Evolutionary conservation across 1,140 invertebrate species (phyloP).

Genomic region (Daktulosphaira vitifoliae): DNA sequence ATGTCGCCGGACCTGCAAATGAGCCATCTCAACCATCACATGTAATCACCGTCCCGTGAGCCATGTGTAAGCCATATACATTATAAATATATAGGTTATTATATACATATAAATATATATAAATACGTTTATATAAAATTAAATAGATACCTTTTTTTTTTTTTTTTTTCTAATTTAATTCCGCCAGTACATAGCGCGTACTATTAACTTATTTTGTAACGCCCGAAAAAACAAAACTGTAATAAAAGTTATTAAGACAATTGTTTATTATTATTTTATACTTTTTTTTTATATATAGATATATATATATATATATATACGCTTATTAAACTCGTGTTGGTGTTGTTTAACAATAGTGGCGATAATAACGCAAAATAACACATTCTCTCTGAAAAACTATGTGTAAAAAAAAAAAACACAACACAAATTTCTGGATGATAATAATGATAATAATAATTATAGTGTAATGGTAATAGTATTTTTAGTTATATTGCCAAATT

Average conservation of each 20-base stretch:
- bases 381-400: too few relatives aligned
- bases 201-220: background rate
- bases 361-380: too few relatives aligned
- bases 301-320: too few relatives aligned
- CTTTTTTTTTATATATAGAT: too few relatives aligned
- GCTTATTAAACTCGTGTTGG: too few relatives aligned
- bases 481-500: too few relatives aligned
- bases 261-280: too few relatives aligned
- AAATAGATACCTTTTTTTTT: background rate
- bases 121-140: background rate
- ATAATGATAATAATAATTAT: too few relatives aligned
- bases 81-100: background rate
- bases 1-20: constrained; percentile 22
- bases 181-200: background rate
- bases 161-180: background rate
- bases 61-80: constrained; percentile 21
- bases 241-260: background rate
- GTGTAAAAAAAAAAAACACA: too few relatives aligned
- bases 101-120: background rate
- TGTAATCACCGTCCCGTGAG: background rate
- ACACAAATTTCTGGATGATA: too few relatives aligned
- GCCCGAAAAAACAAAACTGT: background rate
- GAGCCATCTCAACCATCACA: constrained; percentile 25
- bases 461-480: too few relatives aligned
- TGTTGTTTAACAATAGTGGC: too few relatives aligned